Conservation (phyloP, 2,797 vertebrate genomes). For the Aplochiton taeniatus region DNA sequence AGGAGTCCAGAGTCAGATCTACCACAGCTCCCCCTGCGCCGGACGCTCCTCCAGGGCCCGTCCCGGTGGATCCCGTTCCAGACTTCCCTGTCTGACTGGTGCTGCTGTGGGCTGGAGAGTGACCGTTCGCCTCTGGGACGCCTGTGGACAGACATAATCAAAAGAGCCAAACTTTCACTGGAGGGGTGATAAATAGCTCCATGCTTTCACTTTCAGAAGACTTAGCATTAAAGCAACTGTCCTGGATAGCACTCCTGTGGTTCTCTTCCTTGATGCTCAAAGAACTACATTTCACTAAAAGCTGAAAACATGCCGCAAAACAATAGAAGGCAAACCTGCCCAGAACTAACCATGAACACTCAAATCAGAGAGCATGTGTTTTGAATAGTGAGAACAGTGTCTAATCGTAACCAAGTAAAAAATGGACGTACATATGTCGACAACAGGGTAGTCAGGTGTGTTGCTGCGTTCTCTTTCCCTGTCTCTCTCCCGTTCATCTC, state of each 20-base stretch:
- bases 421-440: slow-evolving; percentile 85
- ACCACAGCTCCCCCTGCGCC: slow-evolving; percentile 80
- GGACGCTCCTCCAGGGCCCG: slow-evolving; percentile 50
- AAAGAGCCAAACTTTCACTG: too few species aligned
- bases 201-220: too few species aligned
- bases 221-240: too few species aligned
- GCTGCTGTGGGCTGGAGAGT: slow-evolving; percentile 82
- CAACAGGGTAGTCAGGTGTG: slow-evolving; percentile 89
- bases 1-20: slow-evolving; percentile 97
- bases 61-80: slow-evolving; percentile 66
- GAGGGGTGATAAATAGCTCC: too few species aligned
- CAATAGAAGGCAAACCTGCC: too few species aligned
- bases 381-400: too few species aligned
- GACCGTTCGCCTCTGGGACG: slow-evolving; percentile 85
- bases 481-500: slow-evolving; percentile 88
- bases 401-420: not conserved
- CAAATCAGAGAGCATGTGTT: too few species aligned
- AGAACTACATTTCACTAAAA: too few species aligned
- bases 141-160: slow-evolving; percentile 65
- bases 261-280: too few species aligned
- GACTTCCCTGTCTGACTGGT: slow-evolving; percentile 79
- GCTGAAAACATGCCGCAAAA: too few species aligned
- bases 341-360: too few species aligned
- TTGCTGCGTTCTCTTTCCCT: slow-evolving; percentile 86
- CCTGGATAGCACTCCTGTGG: too few species aligned